phyloP scores from a whole-genome alignment of 1,140 invertebrate species.

The Zaprionus taronus region DNA sequence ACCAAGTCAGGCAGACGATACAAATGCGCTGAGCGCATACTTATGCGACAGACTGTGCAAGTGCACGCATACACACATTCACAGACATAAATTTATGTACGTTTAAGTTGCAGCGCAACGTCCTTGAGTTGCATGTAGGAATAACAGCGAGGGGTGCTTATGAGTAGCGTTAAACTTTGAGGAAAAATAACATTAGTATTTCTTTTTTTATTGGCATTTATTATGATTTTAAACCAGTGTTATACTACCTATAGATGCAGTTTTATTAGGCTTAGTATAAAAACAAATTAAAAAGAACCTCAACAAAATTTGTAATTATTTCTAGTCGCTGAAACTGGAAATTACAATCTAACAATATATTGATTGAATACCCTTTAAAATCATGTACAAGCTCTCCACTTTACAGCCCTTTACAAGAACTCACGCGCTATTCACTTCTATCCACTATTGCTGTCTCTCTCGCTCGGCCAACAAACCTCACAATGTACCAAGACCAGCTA shows the following conservation, averaged over 20 bases:
- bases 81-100: background rate
- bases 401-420: slow-evolving; percentile 29
- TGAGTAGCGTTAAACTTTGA: background rate
- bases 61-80: background rate
- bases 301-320: too few relatives aligned
- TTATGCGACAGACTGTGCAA: slow-evolving; percentile 26
- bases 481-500: slow-evolving; percentile 39
- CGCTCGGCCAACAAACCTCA: slow-evolving; percentile 11
- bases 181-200: background rate
- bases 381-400: background rate
- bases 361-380: background rate
- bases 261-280: too few relatives aligned
- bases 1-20: slow-evolving; percentile 30
- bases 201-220: background rate
- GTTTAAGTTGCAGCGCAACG: slow-evolving; percentile 34
- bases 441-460: slow-evolving; percentile 12
- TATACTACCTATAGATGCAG: too few relatives aligned
- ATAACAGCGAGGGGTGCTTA: slow-evolving; percentile 16
- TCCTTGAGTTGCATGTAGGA: slow-evolving; percentile 49
- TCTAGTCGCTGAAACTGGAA: too few relatives aligned
- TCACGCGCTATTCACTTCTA: background rate
- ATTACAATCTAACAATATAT: too few relatives aligned
- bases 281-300: too few relatives aligned
- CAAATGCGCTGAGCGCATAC: slow-evolving; percentile 36
- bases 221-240: background rate